These are phyloP conservation scores for Phoxinus phoxinus DNA, from an alignment of 2,113 vertebrate genomes.

Conservation along the genomic window DNA sequence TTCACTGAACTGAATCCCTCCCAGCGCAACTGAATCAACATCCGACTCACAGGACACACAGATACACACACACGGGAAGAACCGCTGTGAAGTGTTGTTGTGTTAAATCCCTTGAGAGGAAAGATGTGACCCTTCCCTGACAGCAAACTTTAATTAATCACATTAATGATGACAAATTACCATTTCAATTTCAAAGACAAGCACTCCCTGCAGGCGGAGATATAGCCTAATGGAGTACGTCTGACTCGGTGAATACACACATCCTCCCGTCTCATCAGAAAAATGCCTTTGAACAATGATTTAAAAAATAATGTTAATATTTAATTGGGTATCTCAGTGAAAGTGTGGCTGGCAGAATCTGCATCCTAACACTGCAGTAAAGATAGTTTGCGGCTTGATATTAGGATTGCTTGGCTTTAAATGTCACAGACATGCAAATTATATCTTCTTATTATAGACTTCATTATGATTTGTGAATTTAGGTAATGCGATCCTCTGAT, in stretches of 20 bases:
- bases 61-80: background rate
- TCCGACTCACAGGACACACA: background rate
- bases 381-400: no score
- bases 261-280: background rate
- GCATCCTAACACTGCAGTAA: background rate
- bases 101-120: background rate
- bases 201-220: slow-evolving; percentile 5
- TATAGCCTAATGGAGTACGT: slow-evolving; percentile 10
- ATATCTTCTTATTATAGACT: no score
- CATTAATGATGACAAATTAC: slow-evolving; percentile 49
- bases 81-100: background rate
- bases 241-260: background rate
- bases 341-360: background rate
- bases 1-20: no score
- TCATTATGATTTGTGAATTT: no score
- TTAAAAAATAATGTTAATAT: background rate
- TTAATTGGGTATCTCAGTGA: background rate
- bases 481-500: no score
- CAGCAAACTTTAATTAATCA: slow-evolving; percentile 36
- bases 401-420: no score
- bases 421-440: no score
- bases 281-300: background rate
- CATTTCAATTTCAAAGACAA: slow-evolving; percentile 39
- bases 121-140: background rate
- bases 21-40: no score